Base-by-base conservation (phyloP, 2,797 vertebrate species). In the Otus scops region DNA sequence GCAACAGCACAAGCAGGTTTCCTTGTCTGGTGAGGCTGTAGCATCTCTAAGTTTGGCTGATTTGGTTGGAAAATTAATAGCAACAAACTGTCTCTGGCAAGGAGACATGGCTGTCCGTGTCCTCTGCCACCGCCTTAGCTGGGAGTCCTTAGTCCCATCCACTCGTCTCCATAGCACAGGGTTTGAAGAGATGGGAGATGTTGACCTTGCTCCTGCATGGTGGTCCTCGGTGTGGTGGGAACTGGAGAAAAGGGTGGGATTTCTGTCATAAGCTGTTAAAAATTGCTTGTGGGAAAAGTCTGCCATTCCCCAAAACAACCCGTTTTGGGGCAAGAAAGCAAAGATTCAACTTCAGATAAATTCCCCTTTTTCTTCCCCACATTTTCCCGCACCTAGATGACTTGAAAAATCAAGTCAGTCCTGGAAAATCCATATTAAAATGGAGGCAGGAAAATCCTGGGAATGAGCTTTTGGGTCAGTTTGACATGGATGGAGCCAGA, bases 1-100 rank as follows among this genome's bases (percentile, higher is more conserved):
- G 38, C 3, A 1, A 23, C 4, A 5, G 8, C 4, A 1, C 0
- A 2, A 79, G 21, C 7, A 11, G 11, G 16, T 70, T 65, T 60
- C 39, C 51, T 15, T n/a, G 30, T 36, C 51, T 3, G 1, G 28
- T 61, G 51, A 43, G 27, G 24, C 10, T 36, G 24, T 6, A 39
- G n/a, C n/a, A 20, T 22, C 48, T n/a, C 30, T 26, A 36, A 36
- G 7, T 63, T 51, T 51, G 54, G 22, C 60, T 68, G 36, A 28
- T 73, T 47, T 39, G 0, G 8, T 6, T 27, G 3, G 5, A 11
- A 51, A 60, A 61, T 39, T 8, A 68, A 57, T 7, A 68, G 26
- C n/a, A 83, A 51, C 32, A 56, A 28, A 11, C 23, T 50, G 48
- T 28, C 7, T 67, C 18, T 2, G 1, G 10, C 39, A 34, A 21